phyloP scores from a whole-genome alignment of 2,888 invertebrate species.

The Mongoloraphidia duomilia region DNA sequence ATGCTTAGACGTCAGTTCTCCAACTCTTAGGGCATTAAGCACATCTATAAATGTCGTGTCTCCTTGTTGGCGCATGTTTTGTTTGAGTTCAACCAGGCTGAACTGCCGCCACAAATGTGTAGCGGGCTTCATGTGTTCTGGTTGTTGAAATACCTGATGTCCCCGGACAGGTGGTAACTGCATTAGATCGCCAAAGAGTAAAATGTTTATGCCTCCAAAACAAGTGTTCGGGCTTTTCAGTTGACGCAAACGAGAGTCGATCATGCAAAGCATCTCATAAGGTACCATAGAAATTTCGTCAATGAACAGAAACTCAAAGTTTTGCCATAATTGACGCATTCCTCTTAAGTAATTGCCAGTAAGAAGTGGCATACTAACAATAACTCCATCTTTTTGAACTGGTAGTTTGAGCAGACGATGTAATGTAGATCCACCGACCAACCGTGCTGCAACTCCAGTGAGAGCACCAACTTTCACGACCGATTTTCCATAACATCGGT shows the following conservation, averaged over 20 bases:
- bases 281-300: slow-evolving; percentile 19
- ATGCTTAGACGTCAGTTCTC: slow-evolving; percentile 11
- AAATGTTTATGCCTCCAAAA: slow-evolving; percentile 11
- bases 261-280: slow-evolving; percentile 18
- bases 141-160: slow-evolving; percentile 1
- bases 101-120: slow-evolving; percentile 11
- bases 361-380: slow-evolving; percentile 13
- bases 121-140: slow-evolving; percentile 13
- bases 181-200: slow-evolving; percentile 14
- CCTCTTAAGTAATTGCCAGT: slow-evolving; percentile 11
- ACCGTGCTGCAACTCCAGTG: slow-evolving; percentile 21
- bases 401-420: slow-evolving; percentile 15
- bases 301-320: slow-evolving; percentile 17
- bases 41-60: slow-evolving; percentile 11
- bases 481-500: slow-evolving; percentile 15
- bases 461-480: slow-evolving; percentile 16
- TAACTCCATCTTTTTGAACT: slow-evolving; percentile 18
- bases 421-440: slow-evolving; percentile 14
- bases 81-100: slow-evolving; percentile 8
- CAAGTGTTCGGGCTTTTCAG: slow-evolving; percentile 10
- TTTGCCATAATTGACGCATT: slow-evolving; percentile 18
- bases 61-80: slow-evolving; percentile 11
- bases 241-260: slow-evolving; percentile 15
- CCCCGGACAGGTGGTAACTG: slow-evolving; percentile 10
- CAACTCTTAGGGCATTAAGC: slow-evolving; percentile 13